A percentile compares a stretch with the other conserved stretches of the same genome.
Evolutionary conservation across 2,113 vertebrate genomes (phyloP).

Genomic region (Odontophorus gujanensis): DNA sequence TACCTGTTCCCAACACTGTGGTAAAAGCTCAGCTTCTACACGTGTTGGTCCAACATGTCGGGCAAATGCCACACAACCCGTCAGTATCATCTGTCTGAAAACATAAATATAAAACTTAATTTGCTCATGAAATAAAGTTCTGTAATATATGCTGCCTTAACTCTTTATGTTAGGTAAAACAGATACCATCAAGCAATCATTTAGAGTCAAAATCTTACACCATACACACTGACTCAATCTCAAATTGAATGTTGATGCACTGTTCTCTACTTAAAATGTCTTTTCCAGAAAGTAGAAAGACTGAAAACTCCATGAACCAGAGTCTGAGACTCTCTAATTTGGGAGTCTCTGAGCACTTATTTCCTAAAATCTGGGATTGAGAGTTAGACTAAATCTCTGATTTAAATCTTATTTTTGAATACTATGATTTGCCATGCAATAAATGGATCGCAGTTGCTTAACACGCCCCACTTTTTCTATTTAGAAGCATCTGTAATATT

Average conservation of each 20-base stretch:
- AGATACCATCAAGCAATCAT: neutral
- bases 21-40: conserved; percentile 96
- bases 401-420: neutral
- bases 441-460: neutral
- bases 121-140: neutral
- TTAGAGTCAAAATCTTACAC: neutral
- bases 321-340: neutral
- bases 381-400: neutral
- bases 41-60: conserved; percentile 96
- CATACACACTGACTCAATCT: neutral
- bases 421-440: neutral
- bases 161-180: neutral
- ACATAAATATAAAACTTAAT: conserved; percentile 8
- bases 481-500: neutral
- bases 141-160: neutral
- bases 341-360: neutral
- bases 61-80: conserved; percentile 96
- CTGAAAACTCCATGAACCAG: neutral
- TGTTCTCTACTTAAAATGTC: neutral
- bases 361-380: neutral
- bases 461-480: neutral
- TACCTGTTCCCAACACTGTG: conserved; percentile 99
- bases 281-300: neutral
- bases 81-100: conserved; percentile 97
- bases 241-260: neutral